Conservation (phyloP, 2,888 invertebrate genomes). For the Platycnemis pennipes region DNA sequence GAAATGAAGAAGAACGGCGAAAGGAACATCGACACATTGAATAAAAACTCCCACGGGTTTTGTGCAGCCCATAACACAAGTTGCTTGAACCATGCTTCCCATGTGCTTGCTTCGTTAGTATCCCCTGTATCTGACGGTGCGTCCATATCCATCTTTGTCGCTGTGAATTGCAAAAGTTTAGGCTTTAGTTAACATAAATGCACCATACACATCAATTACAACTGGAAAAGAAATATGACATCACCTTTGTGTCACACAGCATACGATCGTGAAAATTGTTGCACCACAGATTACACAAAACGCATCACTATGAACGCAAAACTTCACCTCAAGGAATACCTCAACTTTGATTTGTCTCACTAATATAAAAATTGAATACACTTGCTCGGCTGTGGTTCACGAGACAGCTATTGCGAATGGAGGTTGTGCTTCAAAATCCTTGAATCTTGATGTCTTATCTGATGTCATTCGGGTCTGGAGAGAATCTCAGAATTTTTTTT, state of each 20-base stretch:
- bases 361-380: background rate
- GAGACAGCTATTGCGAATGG: no score
- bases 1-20: constrained; percentile 81
- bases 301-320: background rate
- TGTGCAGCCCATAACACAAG: constrained; percentile 76
- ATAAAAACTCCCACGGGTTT: constrained; percentile 79
- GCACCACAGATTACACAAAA: background rate
- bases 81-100: constrained; percentile 76
- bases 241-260: background rate
- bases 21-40: constrained; percentile 79
- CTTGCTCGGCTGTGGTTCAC: background rate
- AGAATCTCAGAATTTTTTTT: no score
- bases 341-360: background rate
- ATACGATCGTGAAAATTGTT: background rate
- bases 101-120: constrained; percentile 62
- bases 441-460: no score
- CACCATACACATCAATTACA: background rate
- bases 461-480: no score
- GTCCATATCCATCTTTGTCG: background rate
- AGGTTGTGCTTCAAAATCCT: no score
- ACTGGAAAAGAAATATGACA: background rate
- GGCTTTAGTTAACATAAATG: background rate
- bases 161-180: background rate
- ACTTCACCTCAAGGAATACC: background rate
- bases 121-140: background rate